These are phyloP conservation scores for Parazoanthus atlanticus DNA, from an alignment of 92 coral and sea anemone species.

Conservation along the genomic window DNA sequence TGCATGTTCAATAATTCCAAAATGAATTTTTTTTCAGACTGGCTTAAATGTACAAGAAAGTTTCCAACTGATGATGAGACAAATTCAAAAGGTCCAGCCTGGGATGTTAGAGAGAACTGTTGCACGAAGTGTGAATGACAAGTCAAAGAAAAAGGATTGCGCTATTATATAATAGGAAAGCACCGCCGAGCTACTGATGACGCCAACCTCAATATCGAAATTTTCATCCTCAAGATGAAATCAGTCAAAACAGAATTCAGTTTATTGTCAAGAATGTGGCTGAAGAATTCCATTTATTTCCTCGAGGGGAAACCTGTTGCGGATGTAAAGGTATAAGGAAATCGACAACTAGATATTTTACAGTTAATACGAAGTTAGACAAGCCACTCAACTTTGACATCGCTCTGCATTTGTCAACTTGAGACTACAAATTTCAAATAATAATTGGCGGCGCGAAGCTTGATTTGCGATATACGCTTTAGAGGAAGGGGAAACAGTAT, in stretches of 20 bases:
- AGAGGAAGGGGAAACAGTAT: background rate
- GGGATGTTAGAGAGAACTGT: constrained; percentile 84
- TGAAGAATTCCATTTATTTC: background rate
- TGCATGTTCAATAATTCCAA: too few species aligned
- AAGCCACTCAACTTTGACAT: background rate
- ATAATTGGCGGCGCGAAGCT: background rate
- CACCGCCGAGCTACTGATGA: background rate
- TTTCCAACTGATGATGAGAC: constrained; percentile 95
- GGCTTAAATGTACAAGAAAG: constrained; percentile 91
- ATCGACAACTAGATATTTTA: too few species aligned
- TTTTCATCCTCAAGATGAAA: background rate
- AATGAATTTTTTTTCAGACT: constrained; percentile 63
- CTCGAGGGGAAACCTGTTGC: background rate
- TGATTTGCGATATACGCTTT: background rate
- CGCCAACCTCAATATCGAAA: background rate
- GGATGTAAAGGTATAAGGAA: background rate
- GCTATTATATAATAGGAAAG: constrained; percentile 48
- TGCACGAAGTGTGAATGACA: constrained; percentile 67
- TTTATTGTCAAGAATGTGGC: too few species aligned
- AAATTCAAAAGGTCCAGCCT: constrained; percentile 91
- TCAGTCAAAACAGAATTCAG: background rate
- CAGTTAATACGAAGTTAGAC: background rate
- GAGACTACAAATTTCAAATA: background rate
- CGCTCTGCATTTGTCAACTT: background rate
- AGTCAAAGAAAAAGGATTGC: constrained; percentile 78